Evolutionary conservation across 2,797 vertebrate genomes (phyloP), one percentile per base, ranked within the genome.

Genomic region (Heterohyrax brucei): DNA sequence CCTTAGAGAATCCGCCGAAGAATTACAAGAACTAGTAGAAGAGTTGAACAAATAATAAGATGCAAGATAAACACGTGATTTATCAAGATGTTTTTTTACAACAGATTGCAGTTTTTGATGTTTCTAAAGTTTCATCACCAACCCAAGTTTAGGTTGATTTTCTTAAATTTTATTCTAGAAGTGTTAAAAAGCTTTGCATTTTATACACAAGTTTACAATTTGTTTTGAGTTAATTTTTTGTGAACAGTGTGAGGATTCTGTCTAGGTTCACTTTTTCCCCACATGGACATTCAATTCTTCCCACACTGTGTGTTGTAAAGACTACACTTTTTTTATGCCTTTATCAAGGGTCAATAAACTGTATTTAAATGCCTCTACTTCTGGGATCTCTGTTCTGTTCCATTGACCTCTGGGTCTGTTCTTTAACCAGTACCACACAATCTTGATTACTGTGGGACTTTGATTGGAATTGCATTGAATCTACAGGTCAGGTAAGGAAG

Each of bases 151-250:
- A n/a, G 28, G 3, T 22, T 72, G 22, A 89, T 24, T 72, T 80
- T 70, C 8, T 46, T 26, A 10, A 24, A 0, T 50, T 70, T 72
- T n/a, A 1, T 92, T 79, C n/a, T 73, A 83, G 44, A 56, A 68
- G 28, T 53, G 80, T 84, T 86, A 46, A 61, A 46, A 61, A 83
- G 12, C 70, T 80, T 66, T 68, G 1, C 5, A 46, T 53, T 92
- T 81, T 81, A 81, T 24, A 33, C 30, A 5, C 33, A 75, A 80
- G 10, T 59, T 44, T 89, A 4, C 26, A 62, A 76, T 73, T 7
- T 6, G 62, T 61, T 89, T 78, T 91, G 19, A 66, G 64, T 79
- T 85, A 79, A 79, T 56, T 79, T 89, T 89, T 66, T 80, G 30
- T 72, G 26, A 62, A 53, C 83, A 5, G 2, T 59, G 3, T 79